Percentiles rank a stretch among this genome's conserved stretches.
phyloP scores from a whole-genome alignment of 2,113 vertebrate genomes.

The western clawed frog (Xenopus tropicalis) region UCB_Xtro_10.0 CM004448.2:149820501-149821000 shows the following conservation, averaged over 20 bases:
- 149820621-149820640: background rate
- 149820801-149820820: slow-evolving; percentile 44
- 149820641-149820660: background rate
- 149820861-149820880: slow-evolving; percentile 59
- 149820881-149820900: slow-evolving; percentile 66
- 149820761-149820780: no score
- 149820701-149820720: slow-evolving; percentile 32
- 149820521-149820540: slow-evolving; percentile 17
- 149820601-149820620: slow-evolving; percentile 5
- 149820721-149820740: slow-evolving; percentile 44
- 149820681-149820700: background rate
- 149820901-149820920: slow-evolving; percentile 59
- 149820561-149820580: background rate
- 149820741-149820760: background rate
- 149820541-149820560: background rate
- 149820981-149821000: no score
- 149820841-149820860: slow-evolving; percentile 52
- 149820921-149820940: slow-evolving; percentile 68
- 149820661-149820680: no score
- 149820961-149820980: no score
- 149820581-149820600: background rate
- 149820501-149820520: slow-evolving; percentile 1
- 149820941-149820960: no score
- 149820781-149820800: no score
- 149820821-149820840: background rate